Conservation (phyloP, 2,888 invertebrate species). For the Lasius fuliginosus region DNA sequence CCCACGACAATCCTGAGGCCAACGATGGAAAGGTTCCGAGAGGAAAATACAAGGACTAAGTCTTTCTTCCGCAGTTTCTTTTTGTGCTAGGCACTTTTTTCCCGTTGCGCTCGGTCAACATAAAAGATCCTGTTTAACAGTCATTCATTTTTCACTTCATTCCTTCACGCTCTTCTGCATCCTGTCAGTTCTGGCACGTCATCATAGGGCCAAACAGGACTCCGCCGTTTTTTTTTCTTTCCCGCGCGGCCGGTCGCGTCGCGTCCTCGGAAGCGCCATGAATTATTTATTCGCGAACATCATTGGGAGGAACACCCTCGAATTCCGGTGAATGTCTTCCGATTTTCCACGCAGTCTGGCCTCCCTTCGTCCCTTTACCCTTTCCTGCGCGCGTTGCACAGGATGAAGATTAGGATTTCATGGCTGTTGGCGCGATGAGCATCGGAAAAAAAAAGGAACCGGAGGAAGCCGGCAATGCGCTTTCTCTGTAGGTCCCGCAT, state of each 20-base stretch:
- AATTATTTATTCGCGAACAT: slow-evolving; percentile 78
- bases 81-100: slow-evolving; percentile 43
- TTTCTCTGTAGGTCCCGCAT: slow-evolving; percentile 35
- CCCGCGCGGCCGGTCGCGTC: slow-evolving; percentile 36
- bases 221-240: slow-evolving; percentile 58
- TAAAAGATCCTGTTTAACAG: slow-evolving; percentile 75
- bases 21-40: slow-evolving; percentile 40
- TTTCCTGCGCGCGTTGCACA: slow-evolving; percentile 20
- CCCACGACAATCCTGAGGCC: slow-evolving; percentile 57
- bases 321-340: slow-evolving; percentile 64
- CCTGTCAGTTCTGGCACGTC: slow-evolving; percentile 80
- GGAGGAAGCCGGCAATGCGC: slow-evolving; percentile 8
- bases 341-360: slow-evolving; percentile 73
- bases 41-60: slow-evolving; percentile 20
- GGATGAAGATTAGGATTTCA: slow-evolving; percentile 45
- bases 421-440: slow-evolving; percentile 33
- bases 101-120: slow-evolving; percentile 72
- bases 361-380: slow-evolving; percentile 32
- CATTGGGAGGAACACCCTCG: slow-evolving; percentile 70
- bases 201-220: slow-evolving; percentile 77
- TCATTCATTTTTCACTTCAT: slow-evolving; percentile 78
- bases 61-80: slow-evolving; percentile 33
- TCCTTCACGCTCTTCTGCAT: slow-evolving; percentile 79
- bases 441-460: background rate
- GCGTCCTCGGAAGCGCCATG: slow-evolving; percentile 68